Percentiles rank a stretch among this genome's conserved stretches.
phyloP scores from a whole-genome alignment of 1,140 invertebrate genomes.

The Phenacoccus solenopsis region DNA sequence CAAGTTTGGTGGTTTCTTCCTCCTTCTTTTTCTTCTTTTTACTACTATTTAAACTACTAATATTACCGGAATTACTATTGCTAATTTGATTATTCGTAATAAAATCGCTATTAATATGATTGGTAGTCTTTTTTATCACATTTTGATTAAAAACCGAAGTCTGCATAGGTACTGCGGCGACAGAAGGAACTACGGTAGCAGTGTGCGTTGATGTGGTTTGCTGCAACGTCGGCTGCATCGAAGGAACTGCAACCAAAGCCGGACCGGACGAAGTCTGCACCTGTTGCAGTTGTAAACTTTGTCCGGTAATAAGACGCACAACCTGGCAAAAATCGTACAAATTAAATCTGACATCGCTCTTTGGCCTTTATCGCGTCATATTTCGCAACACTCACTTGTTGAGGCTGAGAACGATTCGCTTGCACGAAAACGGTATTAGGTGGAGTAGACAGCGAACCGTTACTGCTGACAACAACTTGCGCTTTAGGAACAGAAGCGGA shows the following conservation, averaged over 20 bases:
- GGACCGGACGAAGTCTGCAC: constrained; percentile 40
- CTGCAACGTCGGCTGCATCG: constrained; percentile 21
- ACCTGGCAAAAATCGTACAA: constrained; percentile 25
- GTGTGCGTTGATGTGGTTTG: constrained; percentile 19
- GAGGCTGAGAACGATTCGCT: neutral
- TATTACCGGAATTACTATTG: constrained; percentile 14
- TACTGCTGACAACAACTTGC: constrained; percentile 8
- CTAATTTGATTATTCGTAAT: neutral
- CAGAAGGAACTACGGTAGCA: constrained; percentile 18
- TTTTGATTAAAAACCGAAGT: constrained; percentile 14
- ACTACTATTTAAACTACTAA: constrained; percentile 31
- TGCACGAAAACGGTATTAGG: constrained; percentile 10
- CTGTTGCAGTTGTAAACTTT: constrained; percentile 37
- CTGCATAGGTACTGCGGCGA: constrained; percentile 11
- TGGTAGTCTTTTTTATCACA: constrained; percentile 15
- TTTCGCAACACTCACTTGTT: neutral
- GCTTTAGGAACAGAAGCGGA: constrained; percentile 11
- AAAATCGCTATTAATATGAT: constrained; percentile 4
- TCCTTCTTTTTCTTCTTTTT: constrained; percentile 39
- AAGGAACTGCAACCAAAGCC: constrained; percentile 34
- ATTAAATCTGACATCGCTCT: neutral
- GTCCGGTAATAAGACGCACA: constrained; percentile 30
- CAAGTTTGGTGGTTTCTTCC: constrained; percentile 38
- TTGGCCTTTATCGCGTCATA: neutral
- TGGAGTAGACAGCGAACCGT: neutral